Evolutionary conservation across 2,113 vertebrate species (phyloP), one percentile per base, ranked within the genome.

Genomic region (Rhinoderma darwinii): DNA sequence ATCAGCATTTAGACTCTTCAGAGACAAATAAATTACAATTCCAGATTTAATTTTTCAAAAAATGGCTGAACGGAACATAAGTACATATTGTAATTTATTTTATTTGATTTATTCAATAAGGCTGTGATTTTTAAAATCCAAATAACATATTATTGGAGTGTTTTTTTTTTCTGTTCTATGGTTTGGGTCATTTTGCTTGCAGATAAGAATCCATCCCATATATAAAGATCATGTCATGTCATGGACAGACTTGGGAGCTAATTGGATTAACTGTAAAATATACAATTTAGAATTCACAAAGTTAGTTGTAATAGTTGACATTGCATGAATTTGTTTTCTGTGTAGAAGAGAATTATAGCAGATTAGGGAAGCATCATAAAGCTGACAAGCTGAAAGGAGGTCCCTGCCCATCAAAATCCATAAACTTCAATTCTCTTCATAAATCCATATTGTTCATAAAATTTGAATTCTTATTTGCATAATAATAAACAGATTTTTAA

Each of bases 401-500:
- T 77, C 35, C 47, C 76, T 79, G 47, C 50, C 76, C 47, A 30
- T 20, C 32, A 35, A 18, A 79, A 37, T 79, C 50, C 50, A 35
- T 79, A 79, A 77, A 79, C 76, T 56, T 25, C n/a, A 9, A 79
- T 54, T 51, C 32, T 56, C 17, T 32, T 79, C 76, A 56, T 56
- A 56, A 79, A 79, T 79, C 76, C 14, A 79, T 56, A 79, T 56
- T 37, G 32, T 56, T 54, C 9, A 25, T 37, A 78, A 54, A 78
- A 78, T 78, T 51, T 25, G 32, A 20, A 35, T 56, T 79, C 32
- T 79, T 30, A 37, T 32, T 54, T 56, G 47, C 50, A 56, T 54
- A 79, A 79, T 32, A 79, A 54, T 79, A 79, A 79, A 79, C 50
- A 79, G 30, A 14, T 35, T 56, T 54, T 79, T 79, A 79, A 79